Evolutionary conservation across 1,140 invertebrate species (phyloP).

Genomic region (Charaxes varanes): DNA sequence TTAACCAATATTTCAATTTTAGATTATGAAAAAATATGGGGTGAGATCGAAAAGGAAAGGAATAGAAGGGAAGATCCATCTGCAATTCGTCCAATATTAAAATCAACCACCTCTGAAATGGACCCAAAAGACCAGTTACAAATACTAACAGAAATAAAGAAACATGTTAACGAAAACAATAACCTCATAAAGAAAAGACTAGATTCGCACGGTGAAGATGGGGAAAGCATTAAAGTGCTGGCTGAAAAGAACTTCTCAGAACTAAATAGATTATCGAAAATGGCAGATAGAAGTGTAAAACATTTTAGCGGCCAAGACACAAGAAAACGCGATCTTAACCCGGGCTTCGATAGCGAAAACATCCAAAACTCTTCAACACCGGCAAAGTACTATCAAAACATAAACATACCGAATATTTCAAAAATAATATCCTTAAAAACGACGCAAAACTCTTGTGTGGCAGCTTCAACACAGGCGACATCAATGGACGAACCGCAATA

Average conservation of each 20-base stretch:
- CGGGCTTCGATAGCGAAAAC: slow-evolving; percentile 58
- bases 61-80: too few species aligned
- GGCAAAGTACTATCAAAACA: slow-evolving; percentile 35
- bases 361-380: slow-evolving; percentile 33
- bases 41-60: too few species aligned
- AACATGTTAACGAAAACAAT: slow-evolving; percentile 65
- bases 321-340: slow-evolving; percentile 46
- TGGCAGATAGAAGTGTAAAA: slow-evolving; percentile 66
- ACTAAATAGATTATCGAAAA: slow-evolving; percentile 60
- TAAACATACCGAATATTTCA: slow-evolving; percentile 67
- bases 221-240: slow-evolving; percentile 52
- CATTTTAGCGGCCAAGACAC: slow-evolving; percentile 54
- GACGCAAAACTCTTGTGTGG: slow-evolving; percentile 25
- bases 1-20: too few species aligned
- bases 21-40: too few species aligned
- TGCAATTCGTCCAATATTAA: slow-evolving; percentile 15
- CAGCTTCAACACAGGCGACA: slow-evolving; percentile 42
- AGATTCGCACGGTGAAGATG: slow-evolving; percentile 32
- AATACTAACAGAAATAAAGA: slow-evolving; percentile 63
- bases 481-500: slow-evolving; percentile 66
- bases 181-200: slow-evolving; percentile 63
- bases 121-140: slow-evolving; percentile 53
- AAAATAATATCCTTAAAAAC: slow-evolving; percentile 64
- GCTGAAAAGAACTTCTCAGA: slow-evolving; percentile 69
- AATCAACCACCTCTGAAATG: slow-evolving; percentile 28